Evolutionary conservation across 2,113 vertebrate genomes (phyloP).

Genomic region (Boulengeromyrus knoepffleri): DNA sequence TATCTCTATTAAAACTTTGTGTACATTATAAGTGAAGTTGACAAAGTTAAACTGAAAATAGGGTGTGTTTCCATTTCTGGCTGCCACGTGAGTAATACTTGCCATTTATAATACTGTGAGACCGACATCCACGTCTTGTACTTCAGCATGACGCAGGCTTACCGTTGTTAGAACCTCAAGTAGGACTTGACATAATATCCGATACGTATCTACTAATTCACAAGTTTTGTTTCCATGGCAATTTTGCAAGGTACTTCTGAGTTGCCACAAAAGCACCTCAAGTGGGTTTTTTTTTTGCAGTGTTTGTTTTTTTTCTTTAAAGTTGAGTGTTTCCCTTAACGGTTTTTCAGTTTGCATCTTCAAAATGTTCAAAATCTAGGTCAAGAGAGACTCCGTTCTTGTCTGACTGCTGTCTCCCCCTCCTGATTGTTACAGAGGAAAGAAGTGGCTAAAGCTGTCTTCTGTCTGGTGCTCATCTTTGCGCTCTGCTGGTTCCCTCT

Average conservation of each 20-base stretch:
- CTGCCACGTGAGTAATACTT: not conserved
- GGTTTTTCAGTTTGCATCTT: not conserved
- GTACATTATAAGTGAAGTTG: not conserved
- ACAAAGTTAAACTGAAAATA: not conserved
- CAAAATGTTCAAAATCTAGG: not conserved
- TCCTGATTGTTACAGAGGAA: conserved; percentile 62
- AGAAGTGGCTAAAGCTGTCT: conserved; percentile 90
- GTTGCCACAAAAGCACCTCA: not conserved
- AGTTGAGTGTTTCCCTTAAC: not conserved
- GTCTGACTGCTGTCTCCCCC: conserved; percentile 7
- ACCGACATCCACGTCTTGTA: not conserved
- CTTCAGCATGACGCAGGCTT: not conserved
- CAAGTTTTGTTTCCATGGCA: not conserved
- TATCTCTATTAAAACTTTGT: not conserved
- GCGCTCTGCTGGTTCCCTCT: conserved; percentile 95
- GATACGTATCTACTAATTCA: not conserved
- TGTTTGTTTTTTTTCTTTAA: not conserved
- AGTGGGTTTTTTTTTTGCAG: not conserved
- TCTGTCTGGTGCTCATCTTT: conserved; percentile 89
- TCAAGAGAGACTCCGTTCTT: not conserved
- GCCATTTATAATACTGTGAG: not conserved
- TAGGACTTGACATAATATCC: not conserved
- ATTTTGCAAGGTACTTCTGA: no score
- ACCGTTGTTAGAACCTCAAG: not conserved
- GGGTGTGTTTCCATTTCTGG: not conserved